Evolutionary conservation across 2,113 vertebrate genomes (phyloP), one percentile per base, ranked within the genome.

Genomic region (Struthio camelus): DNA sequence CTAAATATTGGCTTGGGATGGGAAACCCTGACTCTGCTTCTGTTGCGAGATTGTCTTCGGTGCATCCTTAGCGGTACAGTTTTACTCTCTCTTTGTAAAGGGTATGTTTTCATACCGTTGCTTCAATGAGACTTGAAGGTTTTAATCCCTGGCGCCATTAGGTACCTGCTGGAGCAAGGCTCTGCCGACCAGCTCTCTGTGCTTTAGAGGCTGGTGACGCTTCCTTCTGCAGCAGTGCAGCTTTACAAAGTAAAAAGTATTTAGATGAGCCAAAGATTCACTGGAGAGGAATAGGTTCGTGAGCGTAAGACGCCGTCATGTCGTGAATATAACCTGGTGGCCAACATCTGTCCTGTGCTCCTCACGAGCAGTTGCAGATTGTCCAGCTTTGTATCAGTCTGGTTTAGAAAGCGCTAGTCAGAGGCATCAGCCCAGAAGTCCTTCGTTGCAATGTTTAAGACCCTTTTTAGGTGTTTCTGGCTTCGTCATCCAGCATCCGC

Each of bases 171-270:
- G 87, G 66, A 93, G 64, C 67, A 79, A 73, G 56, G 53, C 71
- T 94, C 19, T 70, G 36, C 50, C 85, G 66, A 64, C 1, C 0
- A 77, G 36, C 36, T 67, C 92, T 90, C 90, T 82, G n/a, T 89
- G 16, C 15, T n/a, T 88, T 81, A 59, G 75, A 69, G 59, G 58
- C 90, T 96, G 91, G 69, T 94, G 93, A 62, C 62, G 51, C 56
- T 90, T 79, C 89, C 81, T 79, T 93, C 84, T 65, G 94, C 93
- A 96, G 78, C 80, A 59, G 72, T 87, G 91, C 79, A 73, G 70
- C 67, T 70, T 34, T 82, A 70, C 84, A 85, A 89, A 89, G 72
- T 54, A 51, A 76, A 91, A 94, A 80, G 62, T 58, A 44, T 91
- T 92, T 94, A 32, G 62, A 48, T 81, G 73, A 95, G 72, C 56